Base-by-base conservation (phyloP, 2,888 invertebrate species). In the Zelleria hepariella region DNA sequence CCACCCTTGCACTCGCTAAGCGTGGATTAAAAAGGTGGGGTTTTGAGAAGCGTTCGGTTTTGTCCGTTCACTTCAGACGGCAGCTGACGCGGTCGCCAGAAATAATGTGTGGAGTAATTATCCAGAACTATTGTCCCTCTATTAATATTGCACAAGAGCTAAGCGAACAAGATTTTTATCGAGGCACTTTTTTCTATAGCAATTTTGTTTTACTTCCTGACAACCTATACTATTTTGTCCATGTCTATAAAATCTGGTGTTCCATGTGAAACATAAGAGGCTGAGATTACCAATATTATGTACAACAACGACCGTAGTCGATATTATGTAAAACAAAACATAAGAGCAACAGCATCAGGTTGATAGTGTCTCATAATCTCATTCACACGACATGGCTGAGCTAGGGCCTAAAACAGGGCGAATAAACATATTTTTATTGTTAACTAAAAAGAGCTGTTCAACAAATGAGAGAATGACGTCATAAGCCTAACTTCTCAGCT, bases 1-100 rank as follows among this genome's bases (percentile, higher is more conserved):
- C 6, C 10, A 42, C 32, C 32, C 32, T n/a, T 10, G 32, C 32
- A 42, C 15, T 42, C 65, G 67, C 73, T 77, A 73, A 80, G 68
- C 71, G 66, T 70, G 82, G 84, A 85, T 86, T 83, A 85, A 72
- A 73, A 72, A 74, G 32, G 71, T 75, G 72, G 84, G 82, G 78
- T 71, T 68, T 68, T 63, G 64, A 66, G 62, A 64, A 62, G 66
- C 62, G 58, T 42, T 42, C 15, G 60, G 68, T 64, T 66, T 68
- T 68, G 66, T 71, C 67, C 63, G 27, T 48, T 54, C 78, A 70
- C 77, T 77, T 70, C 71, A 76, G 72, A 69, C 73, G 75, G 78
- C 82, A 77, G 78, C 80, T 75, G 69, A 66, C 81, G 83, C 86
- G 85, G 82, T 79, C n/a, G 21, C 5, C 42, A 15, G 15, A 25